Percentiles rank a stretch among this genome's conserved stretches.
These are phyloP conservation scores for Platalea minor DNA, from an alignment of 2,797 vertebrate genomes.

Conservation along the genomic window DNA sequence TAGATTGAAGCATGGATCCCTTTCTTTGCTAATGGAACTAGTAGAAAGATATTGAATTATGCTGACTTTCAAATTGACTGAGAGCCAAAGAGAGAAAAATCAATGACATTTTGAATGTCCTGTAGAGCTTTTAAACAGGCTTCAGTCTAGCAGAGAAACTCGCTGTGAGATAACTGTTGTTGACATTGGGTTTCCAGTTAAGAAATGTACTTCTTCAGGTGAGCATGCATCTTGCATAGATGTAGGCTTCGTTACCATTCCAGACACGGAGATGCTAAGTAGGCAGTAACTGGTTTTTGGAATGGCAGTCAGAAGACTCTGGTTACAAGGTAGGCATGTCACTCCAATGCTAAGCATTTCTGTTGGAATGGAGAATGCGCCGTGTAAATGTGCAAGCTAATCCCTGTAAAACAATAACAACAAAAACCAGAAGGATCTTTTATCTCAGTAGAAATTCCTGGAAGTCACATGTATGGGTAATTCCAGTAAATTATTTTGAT, in stretches of 20 bases:
- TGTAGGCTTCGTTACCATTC: neutral
- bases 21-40: conserved; percentile 61
- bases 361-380: neutral
- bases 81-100: conserved; percentile 53
- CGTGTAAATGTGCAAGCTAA: neutral
- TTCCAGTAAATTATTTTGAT: neutral
- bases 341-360: neutral
- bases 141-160: neutral
- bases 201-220: neutral
- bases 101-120: conserved; percentile 56
- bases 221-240: neutral
- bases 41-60: conserved; percentile 62
- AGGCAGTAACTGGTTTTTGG: neutral
- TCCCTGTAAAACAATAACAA: neutral
- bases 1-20: conserved; percentile 48
- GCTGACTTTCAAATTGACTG: conserved; percentile 45
- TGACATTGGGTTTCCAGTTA: neutral
- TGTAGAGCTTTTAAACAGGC: conserved; percentile 37
- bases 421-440: neutral
- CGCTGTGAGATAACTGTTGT: neutral
- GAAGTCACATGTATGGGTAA: neutral
- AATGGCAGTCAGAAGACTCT: neutral
- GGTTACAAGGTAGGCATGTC: neutral
- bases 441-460: neutral
- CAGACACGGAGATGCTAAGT: neutral